Percentiles rank a stretch among this genome's conserved stretches.
Evolutionary conservation across 1,140 invertebrate species (phyloP).

Genomic region (Habropoda laboriosa): DNA sequence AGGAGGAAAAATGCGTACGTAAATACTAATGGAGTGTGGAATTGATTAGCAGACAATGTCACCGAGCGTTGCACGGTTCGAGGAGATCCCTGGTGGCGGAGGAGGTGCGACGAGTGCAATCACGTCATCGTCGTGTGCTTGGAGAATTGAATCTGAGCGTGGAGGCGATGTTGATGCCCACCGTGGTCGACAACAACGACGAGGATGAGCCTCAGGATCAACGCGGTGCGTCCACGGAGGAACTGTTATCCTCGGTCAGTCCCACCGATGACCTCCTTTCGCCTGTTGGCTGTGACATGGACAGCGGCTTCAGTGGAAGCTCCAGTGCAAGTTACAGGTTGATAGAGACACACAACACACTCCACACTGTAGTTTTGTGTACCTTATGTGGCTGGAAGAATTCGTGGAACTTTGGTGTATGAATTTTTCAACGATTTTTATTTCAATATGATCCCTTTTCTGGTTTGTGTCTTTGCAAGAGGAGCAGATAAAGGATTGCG

Average conservation of each 20-base stretch:
- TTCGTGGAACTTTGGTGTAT: not conserved
- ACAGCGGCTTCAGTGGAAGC: slow-evolving; percentile 91
- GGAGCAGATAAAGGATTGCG: too few relatives aligned
- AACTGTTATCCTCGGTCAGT: slow-evolving; percentile 85
- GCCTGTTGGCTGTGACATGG: slow-evolving; percentile 87
- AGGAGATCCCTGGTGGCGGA: slow-evolving; percentile 87
- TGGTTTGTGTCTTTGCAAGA: too few relatives aligned
- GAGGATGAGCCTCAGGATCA: slow-evolving; percentile 80
- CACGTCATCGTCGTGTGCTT: slow-evolving; percentile 89
- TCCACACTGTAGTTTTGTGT: not conserved
- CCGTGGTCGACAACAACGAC: slow-evolving; percentile 77
- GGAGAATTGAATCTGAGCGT: slow-evolving; percentile 93
- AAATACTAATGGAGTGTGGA: slow-evolving; percentile 1
- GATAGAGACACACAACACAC: not conserved
- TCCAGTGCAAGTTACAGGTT: slow-evolving; percentile 89
- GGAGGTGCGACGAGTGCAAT: slow-evolving; percentile 90
- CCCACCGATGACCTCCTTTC: slow-evolving; percentile 88
- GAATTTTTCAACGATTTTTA: too few relatives aligned
- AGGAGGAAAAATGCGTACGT: not conserved
- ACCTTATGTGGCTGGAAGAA: not conserved
- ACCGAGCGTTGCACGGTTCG: slow-evolving; percentile 74
- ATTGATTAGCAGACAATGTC: slow-evolving; percentile 75
- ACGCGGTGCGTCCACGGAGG: slow-evolving; percentile 83
- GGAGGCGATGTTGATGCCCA: slow-evolving; percentile 93
- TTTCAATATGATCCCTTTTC: not conserved